Base-by-base conservation (phyloP, 30 jellyfish, hydroid and myxozoan genomes). In the Aurelia coerulea region DNA sequence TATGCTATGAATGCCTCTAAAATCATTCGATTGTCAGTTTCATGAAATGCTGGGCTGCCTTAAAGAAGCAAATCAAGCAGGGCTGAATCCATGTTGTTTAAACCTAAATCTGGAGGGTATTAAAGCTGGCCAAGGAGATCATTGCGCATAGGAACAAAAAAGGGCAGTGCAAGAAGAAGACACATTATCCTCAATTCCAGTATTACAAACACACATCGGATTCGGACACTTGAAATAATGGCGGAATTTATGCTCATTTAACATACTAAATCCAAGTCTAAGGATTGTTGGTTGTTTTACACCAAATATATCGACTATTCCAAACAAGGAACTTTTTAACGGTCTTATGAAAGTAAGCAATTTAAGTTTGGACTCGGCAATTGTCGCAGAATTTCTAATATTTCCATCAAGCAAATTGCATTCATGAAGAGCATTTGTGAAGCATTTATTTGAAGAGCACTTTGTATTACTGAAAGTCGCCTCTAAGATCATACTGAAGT, bases 1-100 rank as follows among this genome's bases (percentile, higher is more conserved):
- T n/a, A 64, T 64, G 34, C 74, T 14, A 64, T 64, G 41, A 34
- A 64, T 64, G 74, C 74, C 74, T 64, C 74, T 64, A 14, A 42
- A 64, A 18, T 17, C 41, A 64, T 18, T 64, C 74, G 74, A 64
- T 64, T 64, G 74, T 64, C 37, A 64, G 74, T 64, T 64, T 64
- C 34, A 17, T 64, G 3, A 3, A 18, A 64, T 64, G 10, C 15
- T 64, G 74, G 74, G 41, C 41, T 18, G 35, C 74, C 74, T 32
- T 64, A 18, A 64, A 64, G 74, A 64, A 17, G 74, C 74, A 64
- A 64, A n/a, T 10, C 0, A 1, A 64, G 74, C 15, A 18, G 15
- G 74, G 23, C 74, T 64, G 32, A 59, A 59, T 15, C 10, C 4
- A 19, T 16, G 68, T 16, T 37, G 5, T 37, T 37, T 37, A 37